Evolutionary conservation across 2,113 vertebrate species (phyloP).

Genomic region (Apistogramma diplotaenia): DNA sequence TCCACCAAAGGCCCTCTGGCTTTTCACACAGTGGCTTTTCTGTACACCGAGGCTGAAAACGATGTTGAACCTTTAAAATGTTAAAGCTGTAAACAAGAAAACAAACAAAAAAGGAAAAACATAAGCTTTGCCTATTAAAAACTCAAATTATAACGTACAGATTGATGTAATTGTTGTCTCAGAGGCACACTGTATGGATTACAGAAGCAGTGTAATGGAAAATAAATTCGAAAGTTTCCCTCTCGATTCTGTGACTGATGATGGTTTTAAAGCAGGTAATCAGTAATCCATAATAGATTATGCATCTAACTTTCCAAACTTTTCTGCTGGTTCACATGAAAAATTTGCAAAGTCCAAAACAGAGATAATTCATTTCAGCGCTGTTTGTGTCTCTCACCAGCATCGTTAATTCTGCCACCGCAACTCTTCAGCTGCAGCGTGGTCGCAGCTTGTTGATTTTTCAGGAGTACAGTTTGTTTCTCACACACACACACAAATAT

Average conservation of each 20-base stretch:
- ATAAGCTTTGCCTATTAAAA: background rate
- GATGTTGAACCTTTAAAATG: background rate
- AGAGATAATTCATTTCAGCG: slow-evolving; percentile 22
- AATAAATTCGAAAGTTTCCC: background rate
- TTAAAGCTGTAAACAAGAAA: background rate
- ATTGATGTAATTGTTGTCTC: background rate
- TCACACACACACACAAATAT: background rate
- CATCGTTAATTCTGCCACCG: slow-evolving; percentile 28
- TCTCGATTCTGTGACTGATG: slow-evolving; percentile 20
- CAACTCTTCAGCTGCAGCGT: slow-evolving; percentile 5
- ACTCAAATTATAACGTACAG: background rate
- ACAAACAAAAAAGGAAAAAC: background rate
- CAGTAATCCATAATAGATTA: slow-evolving; percentile 46
- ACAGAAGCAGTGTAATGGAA: slow-evolving; percentile 5
- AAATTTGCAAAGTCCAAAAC: slow-evolving; percentile 9
- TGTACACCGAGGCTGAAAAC: background rate
- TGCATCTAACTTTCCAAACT: slow-evolving; percentile 18
- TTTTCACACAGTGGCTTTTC: background rate
- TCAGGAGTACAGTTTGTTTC: slow-evolving; percentile 45
- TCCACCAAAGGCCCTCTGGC: background rate
- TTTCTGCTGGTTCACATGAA: slow-evolving; percentile 35
- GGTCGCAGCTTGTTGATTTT: slow-evolving; percentile 50
- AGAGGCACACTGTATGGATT: background rate
- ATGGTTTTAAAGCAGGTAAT: background rate
- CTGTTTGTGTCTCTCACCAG: background rate